Conservation (phyloP, 2,797 vertebrate genomes). For the Hoplostethus mediterraneus region DNA sequence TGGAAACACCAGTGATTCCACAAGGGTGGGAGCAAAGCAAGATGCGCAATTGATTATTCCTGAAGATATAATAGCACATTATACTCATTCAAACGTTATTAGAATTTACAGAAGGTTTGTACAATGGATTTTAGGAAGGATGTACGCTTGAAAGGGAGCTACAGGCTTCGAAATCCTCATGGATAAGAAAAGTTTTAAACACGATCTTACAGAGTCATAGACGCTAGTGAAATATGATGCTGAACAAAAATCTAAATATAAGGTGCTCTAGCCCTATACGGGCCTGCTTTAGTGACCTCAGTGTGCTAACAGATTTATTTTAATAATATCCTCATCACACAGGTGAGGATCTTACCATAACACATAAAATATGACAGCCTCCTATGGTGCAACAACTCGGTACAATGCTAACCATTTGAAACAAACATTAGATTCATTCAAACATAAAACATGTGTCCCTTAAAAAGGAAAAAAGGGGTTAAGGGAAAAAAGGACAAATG, state of each 20-base stretch:
- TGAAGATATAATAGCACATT: slow-evolving; percentile 22
- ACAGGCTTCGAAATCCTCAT: background rate
- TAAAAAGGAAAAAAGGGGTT: slow-evolving; percentile 23
- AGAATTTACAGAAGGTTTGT: slow-evolving; percentile 30
- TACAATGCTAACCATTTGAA: background rate
- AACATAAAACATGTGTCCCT: slow-evolving; percentile 26
- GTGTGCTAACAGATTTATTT: background rate
- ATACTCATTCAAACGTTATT: slow-evolving; percentile 20
- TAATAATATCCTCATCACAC: background rate
- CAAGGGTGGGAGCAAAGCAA: slow-evolving; percentile 24
- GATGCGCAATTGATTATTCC: slow-evolving; percentile 17
- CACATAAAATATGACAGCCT: background rate
- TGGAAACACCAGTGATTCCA: slow-evolving; percentile 14
- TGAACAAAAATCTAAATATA: slow-evolving; percentile 1
- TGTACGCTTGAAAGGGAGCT: background rate
- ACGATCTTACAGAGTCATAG: slow-evolving; percentile 11
- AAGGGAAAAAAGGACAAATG: slow-evolving; percentile 23
- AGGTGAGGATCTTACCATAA: background rate
- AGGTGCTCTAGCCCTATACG: background rate
- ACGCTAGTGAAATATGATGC: background rate
- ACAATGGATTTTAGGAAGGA: slow-evolving; percentile 8
- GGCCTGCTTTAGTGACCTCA: slow-evolving; percentile 8
- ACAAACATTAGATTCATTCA: background rate
- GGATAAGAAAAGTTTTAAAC: background rate
- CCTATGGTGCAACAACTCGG: background rate